A percentile compares a stretch with the other conserved stretches of the same genome.
These are phyloP conservation scores for Antheraea assamensis DNA, from an alignment of 2,888 invertebrate species.

Conservation along the genomic window DNA sequence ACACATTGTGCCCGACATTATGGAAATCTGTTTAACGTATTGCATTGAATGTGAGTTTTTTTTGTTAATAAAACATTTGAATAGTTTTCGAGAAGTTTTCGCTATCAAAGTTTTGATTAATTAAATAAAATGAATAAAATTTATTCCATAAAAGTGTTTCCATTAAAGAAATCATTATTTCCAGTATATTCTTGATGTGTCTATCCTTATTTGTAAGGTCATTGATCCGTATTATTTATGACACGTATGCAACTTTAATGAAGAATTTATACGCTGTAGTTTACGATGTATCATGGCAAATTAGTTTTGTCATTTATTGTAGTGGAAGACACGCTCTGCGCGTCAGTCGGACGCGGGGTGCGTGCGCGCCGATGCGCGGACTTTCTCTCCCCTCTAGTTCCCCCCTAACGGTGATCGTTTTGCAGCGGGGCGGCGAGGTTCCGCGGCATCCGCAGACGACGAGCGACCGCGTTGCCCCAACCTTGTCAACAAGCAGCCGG, in stretches of 20 bases:
- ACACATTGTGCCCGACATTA: not conserved
- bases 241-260: not conserved
- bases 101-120: not conserved
- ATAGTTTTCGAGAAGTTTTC: not conserved
- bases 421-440: slow-evolving; percentile 75
- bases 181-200: not conserved
- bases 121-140: no score
- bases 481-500: slow-evolving; percentile 92
- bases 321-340: slow-evolving; percentile 29
- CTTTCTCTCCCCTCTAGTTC: slow-evolving; percentile 71
- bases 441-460: slow-evolving; percentile 73
- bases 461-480: slow-evolving; percentile 82
- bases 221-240: not conserved
- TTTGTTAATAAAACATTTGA: not conserved
- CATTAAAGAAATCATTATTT: not conserved
- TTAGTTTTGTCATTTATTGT: slow-evolving; percentile 19
- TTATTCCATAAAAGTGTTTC: not conserved
- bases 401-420: slow-evolving; percentile 48
- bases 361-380: slow-evolving; percentile 64
- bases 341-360: slow-evolving; percentile 40
- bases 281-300: not conserved
- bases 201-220: not conserved
- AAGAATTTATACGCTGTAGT: not conserved
- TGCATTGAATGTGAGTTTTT: not conserved
- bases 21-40: not conserved